These are phyloP conservation scores for Drosophila malerkotliana DNA, from an alignment of 1,140 invertebrate species.

Conservation along the genomic window DNA sequence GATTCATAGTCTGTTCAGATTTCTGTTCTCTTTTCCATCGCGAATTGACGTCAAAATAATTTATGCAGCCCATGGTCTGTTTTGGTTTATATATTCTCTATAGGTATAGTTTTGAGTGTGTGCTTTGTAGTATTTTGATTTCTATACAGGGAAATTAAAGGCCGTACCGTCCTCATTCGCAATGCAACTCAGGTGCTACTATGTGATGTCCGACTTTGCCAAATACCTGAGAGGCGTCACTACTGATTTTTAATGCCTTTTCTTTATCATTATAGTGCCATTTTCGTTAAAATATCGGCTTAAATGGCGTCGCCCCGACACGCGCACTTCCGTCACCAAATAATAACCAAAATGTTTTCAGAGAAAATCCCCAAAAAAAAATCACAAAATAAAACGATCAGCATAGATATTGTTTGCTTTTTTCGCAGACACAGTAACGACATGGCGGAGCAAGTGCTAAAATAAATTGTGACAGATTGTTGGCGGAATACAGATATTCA, in stretches of 20 bases:
- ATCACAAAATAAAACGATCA: conserved; percentile 9
- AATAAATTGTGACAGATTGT: conserved; percentile 69
- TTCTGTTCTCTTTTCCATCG: conserved; percentile 21
- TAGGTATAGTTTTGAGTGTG: conserved; percentile 4
- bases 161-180: conserved; percentile 27
- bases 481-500: conserved; percentile 15
- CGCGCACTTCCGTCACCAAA: conserved; percentile 69
- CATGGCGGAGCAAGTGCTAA: conserved; percentile 54
- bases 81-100: conserved; percentile 32
- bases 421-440: conserved; percentile 44
- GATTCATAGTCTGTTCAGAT: conserved; percentile 35
- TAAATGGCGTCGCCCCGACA: conserved; percentile 57
- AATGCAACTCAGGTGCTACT: conserved; percentile 50
- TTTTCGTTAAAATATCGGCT: conserved; percentile 39
- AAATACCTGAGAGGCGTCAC: conserved; percentile 58
- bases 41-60: conserved; percentile 77
- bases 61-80: conserved; percentile 65
- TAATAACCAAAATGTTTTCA: conserved; percentile 45
- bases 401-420: conserved; percentile 20
- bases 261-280: conserved; percentile 26
- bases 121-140: conserved; percentile 29
- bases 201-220: conserved; percentile 41
- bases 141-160: conserved; percentile 58
- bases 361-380: conserved; percentile 51
- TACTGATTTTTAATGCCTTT: conserved; percentile 49